Base-by-base conservation (phyloP, 2,888 invertebrate species). In the Lacanobia oleracea region DNA sequence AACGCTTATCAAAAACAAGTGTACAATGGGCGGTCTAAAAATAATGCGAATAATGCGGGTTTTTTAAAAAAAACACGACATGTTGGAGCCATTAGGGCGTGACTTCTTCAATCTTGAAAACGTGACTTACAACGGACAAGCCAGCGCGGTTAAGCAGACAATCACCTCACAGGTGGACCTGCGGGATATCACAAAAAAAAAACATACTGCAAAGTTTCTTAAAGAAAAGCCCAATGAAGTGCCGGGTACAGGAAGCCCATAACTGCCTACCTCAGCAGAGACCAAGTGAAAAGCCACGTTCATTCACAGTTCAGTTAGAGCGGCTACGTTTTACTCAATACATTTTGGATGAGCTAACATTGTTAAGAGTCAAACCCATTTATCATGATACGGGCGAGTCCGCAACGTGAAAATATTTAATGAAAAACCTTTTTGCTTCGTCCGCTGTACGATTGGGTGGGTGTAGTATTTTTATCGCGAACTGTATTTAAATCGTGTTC, bases 361-460 rank as follows among this genome's bases (percentile, higher is more conserved):
- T 86, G 86, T 85, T 83, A 85, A 80, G 70, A 84, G 85, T 84
- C 75, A 84, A 84, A 82, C 68, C 79, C 85, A 84, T 86, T 84
- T 84, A 84, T 86, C 84, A 84, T 86, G 86, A 77, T 86, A 86
- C 74, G 72, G 79, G 56, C 68, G 74, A 72, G 76, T 71, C 43
- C 66, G 71, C 74, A 83, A 80, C 77, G 81, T 83, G 77, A 80
- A 85, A 83, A 83, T 85, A 85, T 83, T 83, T 85, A 85, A 83
- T 83, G 77, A 80, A 83, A 85, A 85, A 69, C 72, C 72, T 70
- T 84, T 84, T 81, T 72, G 67, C 72, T 67, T 50, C 70, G 59
- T 64, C 61, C 60, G 66, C 57, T 51, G 56, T 67, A 72, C 67
- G 60, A 82, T 72, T 71, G 53, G 48, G 33, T 59, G 53, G 63